These are phyloP conservation scores for Clostera curtula DNA, from an alignment of 2,888 invertebrate species.

Conservation along the genomic window DNA sequence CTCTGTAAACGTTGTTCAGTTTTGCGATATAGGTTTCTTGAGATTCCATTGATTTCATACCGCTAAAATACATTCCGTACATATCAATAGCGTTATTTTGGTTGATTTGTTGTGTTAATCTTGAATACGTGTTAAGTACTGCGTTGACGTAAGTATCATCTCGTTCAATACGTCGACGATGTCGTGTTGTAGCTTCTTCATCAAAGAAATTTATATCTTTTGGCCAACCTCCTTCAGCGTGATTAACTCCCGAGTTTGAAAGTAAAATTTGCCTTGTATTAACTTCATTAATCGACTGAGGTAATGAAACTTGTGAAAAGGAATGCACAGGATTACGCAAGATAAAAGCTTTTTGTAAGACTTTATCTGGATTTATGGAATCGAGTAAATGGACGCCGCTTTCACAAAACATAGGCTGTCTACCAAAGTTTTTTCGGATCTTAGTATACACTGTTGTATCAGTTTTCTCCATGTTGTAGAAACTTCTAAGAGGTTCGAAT, in stretches of 20 bases:
- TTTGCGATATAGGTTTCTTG: slow-evolving; percentile 64
- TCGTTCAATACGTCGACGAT: slow-evolving; percentile 83
- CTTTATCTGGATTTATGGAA: slow-evolving; percentile 37
- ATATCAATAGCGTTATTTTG: slow-evolving; percentile 87
- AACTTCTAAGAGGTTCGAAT: too few species aligned
- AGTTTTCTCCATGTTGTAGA: too few species aligned
- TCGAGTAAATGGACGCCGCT: slow-evolving; percentile 36
- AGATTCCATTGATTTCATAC: slow-evolving; percentile 55
- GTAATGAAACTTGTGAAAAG: slow-evolving; percentile 44
- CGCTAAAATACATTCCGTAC: slow-evolving; percentile 81
- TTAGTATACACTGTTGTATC: too few species aligned
- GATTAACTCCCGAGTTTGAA: slow-evolving; percentile 74
- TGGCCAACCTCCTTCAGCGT: slow-evolving; percentile 88
- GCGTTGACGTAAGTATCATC: slow-evolving; percentile 81
- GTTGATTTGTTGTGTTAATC: slow-evolving; percentile 76
- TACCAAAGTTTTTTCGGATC: slow-evolving; percentile 56
- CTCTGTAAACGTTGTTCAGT: slow-evolving; percentile 78
- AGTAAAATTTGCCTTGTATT: slow-evolving; percentile 75
- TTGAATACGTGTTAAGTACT: slow-evolving; percentile 64
- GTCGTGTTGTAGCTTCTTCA: slow-evolving; percentile 80
- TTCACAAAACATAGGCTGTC: slow-evolving; percentile 54
- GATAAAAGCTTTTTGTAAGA: slow-evolving; percentile 42
- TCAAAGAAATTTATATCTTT: slow-evolving; percentile 78
- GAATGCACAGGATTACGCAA: slow-evolving; percentile 60
- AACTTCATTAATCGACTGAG: slow-evolving; percentile 48